Base-by-base conservation (phyloP, 2,888 invertebrate species). In the Argynnis bischoffii region DNA sequence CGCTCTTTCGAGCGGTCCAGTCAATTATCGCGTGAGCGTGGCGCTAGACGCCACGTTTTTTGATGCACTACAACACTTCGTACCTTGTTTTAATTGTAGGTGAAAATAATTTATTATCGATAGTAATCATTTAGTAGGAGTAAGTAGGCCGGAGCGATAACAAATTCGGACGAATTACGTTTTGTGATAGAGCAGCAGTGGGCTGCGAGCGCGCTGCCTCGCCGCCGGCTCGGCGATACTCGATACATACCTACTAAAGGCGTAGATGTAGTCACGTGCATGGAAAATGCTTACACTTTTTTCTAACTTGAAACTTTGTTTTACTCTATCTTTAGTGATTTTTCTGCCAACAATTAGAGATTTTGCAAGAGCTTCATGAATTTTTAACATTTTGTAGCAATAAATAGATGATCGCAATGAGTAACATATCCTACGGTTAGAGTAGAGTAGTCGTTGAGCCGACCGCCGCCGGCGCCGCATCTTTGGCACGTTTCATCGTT, bases 71-170 rank as follows among this genome's bases (percentile, higher is more conserved):
- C 83, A 84, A 88, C 88, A 89, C 87, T 88, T 89, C 87, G 88
- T 86, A 89, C 84, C 81, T 88, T 89, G 82, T 85, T 89, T 90
- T 90, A 88, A 91, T 87, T 87, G 85, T 92, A 91, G 90, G 87
- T 81, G 81, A 86, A 90, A 89, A 88, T 90, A 90, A 91, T 91
- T 92, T 92, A 92, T 91, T 92, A 81, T 88, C 87, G 86, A 91
- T 92, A 92, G 90, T 82, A 86, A 90, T 88, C 90, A 91, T 92
- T 92, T 90, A 77, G 90, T 92, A 92, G 90, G 79, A 85, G 78
- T 92, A 92, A 92, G 92, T 92, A 92, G 92, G 89, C 89, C 87
- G 88, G 87, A 89, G 85, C 83, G 90, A 83, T 90, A 91, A 90
- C 87, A 85, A 91, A 90, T 92, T 91, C 88, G 87, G 88, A 91